Percentiles rank a stretch among this genome's conserved stretches.
phyloP scores from a whole-genome alignment of 92 coral and sea anemone species.

The Phymanthus crucifer region DNA sequence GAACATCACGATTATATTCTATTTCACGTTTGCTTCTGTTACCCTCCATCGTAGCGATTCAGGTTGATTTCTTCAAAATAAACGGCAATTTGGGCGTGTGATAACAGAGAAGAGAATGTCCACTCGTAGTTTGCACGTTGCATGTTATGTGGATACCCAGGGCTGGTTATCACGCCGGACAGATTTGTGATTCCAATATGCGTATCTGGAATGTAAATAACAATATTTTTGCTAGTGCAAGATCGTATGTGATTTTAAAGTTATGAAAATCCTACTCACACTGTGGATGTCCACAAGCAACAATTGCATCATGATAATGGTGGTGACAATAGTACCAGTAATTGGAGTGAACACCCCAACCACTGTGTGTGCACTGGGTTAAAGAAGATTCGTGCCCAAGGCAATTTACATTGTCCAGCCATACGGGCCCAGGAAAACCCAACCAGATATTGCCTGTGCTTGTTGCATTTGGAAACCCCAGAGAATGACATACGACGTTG shows the following conservation, averaged over 20 bases:
- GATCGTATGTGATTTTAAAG: neutral
- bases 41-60: neutral
- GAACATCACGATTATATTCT: too few relatives aligned
- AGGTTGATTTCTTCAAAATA: neutral
- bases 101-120: constrained; percentile 3
- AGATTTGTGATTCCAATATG: neutral
- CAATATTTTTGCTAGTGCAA: neutral
- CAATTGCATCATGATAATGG: neutral
- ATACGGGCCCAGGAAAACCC: neutral
- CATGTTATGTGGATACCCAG: constrained; percentile 15
- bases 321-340: neutral
- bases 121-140: constrained; percentile 6
- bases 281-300: neutral
- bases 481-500: constrained; percentile 9
- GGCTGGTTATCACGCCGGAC: constrained; percentile 14
- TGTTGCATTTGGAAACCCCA: constrained; percentile 8
- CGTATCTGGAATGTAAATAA: neutral
- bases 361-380: neutral
- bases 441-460: neutral
- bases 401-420: neutral
- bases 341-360: neutral
- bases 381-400: neutral
- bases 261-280: neutral
- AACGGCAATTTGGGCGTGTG: neutral
- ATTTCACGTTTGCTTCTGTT: neutral